These are phyloP conservation scores for Auanema freiburgensis DNA, from an alignment of 2,888 invertebrate species.

Conservation along the genomic window DNA sequence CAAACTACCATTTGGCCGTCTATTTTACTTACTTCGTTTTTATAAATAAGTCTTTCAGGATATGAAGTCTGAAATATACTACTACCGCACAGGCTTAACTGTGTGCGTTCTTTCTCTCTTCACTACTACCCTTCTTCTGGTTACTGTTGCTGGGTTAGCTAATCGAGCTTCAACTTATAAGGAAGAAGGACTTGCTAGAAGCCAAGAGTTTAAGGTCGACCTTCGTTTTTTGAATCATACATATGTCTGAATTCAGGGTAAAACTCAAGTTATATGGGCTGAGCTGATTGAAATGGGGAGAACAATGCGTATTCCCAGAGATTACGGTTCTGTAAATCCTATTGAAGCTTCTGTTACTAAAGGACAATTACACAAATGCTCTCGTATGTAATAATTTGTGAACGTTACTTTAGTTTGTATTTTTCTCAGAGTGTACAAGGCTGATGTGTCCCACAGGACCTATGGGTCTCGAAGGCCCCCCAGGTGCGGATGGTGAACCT, in stretches of 20 bases:
- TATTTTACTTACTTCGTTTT: too few relatives aligned
- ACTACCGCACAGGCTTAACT: background rate
- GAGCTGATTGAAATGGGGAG: conserved; percentile 34
- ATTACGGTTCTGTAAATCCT: conserved; percentile 8
- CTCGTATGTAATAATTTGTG: conserved; percentile 26
- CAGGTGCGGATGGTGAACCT: conserved; percentile 52
- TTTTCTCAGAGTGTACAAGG: conserved; percentile 45
- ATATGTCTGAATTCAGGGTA: conserved; percentile 19
- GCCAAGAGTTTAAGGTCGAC: conserved; percentile 1
- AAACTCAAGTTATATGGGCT: conserved; percentile 38
- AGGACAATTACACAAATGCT: conserved; percentile 42
- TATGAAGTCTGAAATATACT: background rate
- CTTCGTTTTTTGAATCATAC: background rate
- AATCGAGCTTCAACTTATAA: background rate
- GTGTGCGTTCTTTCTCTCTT: conserved; percentile 1
- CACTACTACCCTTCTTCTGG: background rate
- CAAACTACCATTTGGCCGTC: too few relatives aligned
- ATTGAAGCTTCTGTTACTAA: conserved; percentile 22
- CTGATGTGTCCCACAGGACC: conserved; percentile 48
- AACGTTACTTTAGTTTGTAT: background rate
- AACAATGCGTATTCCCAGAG: conserved; percentile 35
- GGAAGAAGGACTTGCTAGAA: background rate
- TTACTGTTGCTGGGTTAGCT: conserved; percentile 1
- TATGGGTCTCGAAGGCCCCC: conserved; percentile 46
- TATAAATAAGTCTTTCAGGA: too few relatives aligned